Conservation (phyloP, 2,113 vertebrate species). For the Gymnogyps californianus region DNA sequence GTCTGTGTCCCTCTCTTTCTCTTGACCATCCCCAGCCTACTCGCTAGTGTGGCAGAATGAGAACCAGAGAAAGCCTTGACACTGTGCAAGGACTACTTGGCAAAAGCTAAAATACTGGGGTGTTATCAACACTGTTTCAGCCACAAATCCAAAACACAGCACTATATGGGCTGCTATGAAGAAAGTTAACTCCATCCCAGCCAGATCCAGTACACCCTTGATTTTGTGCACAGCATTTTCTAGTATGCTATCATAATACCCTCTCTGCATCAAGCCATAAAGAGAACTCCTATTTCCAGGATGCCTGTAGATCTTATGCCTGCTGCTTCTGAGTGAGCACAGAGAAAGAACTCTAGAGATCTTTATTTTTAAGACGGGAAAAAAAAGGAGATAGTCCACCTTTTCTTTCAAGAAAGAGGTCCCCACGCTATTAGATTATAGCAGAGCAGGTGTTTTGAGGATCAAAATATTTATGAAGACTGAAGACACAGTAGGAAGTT, state of each 20-base stretch:
- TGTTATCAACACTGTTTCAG: background rate
- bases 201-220: background rate
- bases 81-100: background rate
- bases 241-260: background rate
- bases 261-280: background rate
- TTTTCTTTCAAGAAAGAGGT: background rate
- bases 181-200: too few relatives aligned
- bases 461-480: background rate
- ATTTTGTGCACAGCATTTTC: background rate
- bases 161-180: too few relatives aligned
- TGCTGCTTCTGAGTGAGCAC: background rate
- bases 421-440: background rate
- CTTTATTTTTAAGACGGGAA: background rate
- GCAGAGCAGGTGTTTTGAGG: background rate
- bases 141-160: background rate
- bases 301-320: background rate
- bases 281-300: background rate
- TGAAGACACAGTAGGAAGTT: background rate
- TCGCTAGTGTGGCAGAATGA: background rate
- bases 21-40: background rate
- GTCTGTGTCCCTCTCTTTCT: background rate
- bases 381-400: background rate
- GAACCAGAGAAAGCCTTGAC: background rate
- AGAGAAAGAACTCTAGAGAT: background rate
- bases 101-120: background rate